Percentiles rank a stretch among this genome's conserved stretches.
Evolutionary conservation across 2,888 invertebrate genomes (phyloP).

Genomic region (Peribatodes rhomboidaria): DNA sequence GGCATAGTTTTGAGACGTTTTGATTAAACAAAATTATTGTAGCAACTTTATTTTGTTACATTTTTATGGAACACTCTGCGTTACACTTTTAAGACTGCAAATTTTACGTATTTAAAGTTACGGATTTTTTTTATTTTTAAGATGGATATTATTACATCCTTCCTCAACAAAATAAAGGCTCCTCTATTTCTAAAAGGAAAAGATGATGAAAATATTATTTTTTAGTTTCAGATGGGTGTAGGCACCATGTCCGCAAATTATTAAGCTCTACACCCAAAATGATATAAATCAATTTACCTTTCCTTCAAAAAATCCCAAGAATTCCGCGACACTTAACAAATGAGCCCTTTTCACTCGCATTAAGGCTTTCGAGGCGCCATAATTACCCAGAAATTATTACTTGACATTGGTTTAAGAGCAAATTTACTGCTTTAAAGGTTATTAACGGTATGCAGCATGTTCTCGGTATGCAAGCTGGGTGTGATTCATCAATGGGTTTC

Average conservation of each 20-base stretch:
- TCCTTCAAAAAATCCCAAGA: constrained; percentile 45
- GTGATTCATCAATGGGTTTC: constrained; percentile 65
- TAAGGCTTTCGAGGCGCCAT: constrained; percentile 60
- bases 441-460: constrained; percentile 73
- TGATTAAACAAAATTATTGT: background rate
- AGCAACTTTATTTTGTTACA: background rate
- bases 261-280: background rate
- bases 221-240: background rate
- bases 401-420: constrained; percentile 65
- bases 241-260: background rate
- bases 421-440: constrained; percentile 66
- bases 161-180: too few species aligned
- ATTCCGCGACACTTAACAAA: constrained; percentile 55
- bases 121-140: too few species aligned
- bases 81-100: too few species aligned
- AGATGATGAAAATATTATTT: too few species aligned
- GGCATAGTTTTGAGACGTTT: background rate
- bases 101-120: too few species aligned
- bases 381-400: constrained; percentile 62
- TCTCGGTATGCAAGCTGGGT: constrained; percentile 66
- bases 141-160: too few species aligned
- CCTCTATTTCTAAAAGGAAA: too few species aligned
- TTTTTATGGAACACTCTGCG: too few species aligned
- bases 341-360: constrained; percentile 58
- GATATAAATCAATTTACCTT: constrained; percentile 30